phyloP scores from a whole-genome alignment of 2,113 vertebrate species.

The Pogona vitticeps region DNA sequence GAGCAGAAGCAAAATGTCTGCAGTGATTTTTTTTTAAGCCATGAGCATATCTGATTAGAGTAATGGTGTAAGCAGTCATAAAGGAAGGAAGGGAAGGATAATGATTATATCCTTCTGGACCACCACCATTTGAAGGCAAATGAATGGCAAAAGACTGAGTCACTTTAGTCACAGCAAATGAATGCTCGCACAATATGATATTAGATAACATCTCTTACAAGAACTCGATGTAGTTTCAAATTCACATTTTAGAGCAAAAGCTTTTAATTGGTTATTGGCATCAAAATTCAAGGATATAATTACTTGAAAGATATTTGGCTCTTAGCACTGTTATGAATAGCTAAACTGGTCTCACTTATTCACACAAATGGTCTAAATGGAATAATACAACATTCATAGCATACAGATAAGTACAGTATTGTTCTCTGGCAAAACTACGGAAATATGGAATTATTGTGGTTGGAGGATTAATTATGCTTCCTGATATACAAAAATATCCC shows the following conservation, averaged over 20 bases:
- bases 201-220: not conserved
- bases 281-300: not conserved
- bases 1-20: not conserved
- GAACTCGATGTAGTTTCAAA: not conserved
- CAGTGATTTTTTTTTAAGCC: not conserved
- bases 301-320: not conserved
- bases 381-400: not conserved
- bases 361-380: not conserved
- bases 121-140: not conserved
- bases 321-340: not conserved
- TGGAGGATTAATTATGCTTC: slow-evolving; percentile 31
- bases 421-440: not conserved
- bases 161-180: not conserved
- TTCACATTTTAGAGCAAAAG: not conserved
- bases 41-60: too few species aligned
- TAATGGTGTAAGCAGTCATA: too few species aligned
- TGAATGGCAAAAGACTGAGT: too few species aligned
- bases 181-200: not conserved
- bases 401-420: slow-evolving; percentile 1
- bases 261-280: not conserved
- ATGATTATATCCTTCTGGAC: not conserved
- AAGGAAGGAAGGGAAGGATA: not conserved
- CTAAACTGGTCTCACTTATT: not conserved
- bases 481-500: slow-evolving; percentile 42
- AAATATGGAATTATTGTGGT: slow-evolving; percentile 32